Conservation (phyloP, 2,113 vertebrate species). For the human region DNA sequence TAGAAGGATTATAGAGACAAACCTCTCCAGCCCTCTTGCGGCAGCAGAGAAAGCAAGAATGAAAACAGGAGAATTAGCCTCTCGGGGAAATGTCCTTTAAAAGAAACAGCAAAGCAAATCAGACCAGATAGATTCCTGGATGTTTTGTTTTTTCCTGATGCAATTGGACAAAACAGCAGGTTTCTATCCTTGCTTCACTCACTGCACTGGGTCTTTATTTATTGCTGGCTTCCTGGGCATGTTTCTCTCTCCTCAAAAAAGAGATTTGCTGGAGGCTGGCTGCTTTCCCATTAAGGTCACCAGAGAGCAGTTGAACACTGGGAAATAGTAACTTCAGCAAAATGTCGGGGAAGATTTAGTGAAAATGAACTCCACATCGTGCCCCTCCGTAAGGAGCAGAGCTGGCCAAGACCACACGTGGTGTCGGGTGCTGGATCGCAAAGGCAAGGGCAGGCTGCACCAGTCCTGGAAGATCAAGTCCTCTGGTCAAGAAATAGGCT, state of each 20-base stretch:
- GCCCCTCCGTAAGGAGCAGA: neutral
- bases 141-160: neutral
- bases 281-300: slow-evolving; percentile 47
- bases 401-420: fast-evolving
- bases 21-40: slow-evolving; percentile 10
- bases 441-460: neutral
- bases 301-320: neutral
- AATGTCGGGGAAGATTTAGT: slow-evolving; percentile 30
- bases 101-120: neutral
- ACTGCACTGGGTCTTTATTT: neutral
- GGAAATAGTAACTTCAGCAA: slow-evolving; percentile 49
- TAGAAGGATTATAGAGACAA: neutral
- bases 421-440: neutral
- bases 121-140: neutral
- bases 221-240: neutral
- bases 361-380: neutral
- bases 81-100: neutral
- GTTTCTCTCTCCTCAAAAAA: neutral
- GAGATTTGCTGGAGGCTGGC: slow-evolving; percentile 44
- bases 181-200: neutral
- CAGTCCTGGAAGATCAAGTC: neutral
- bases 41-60: neutral
- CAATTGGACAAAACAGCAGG: neutral
- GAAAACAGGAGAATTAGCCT: neutral
- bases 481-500: neutral